Conservation (phyloP, 2,888 invertebrate genomes). For the Yponomeuta malinellus region DNA sequence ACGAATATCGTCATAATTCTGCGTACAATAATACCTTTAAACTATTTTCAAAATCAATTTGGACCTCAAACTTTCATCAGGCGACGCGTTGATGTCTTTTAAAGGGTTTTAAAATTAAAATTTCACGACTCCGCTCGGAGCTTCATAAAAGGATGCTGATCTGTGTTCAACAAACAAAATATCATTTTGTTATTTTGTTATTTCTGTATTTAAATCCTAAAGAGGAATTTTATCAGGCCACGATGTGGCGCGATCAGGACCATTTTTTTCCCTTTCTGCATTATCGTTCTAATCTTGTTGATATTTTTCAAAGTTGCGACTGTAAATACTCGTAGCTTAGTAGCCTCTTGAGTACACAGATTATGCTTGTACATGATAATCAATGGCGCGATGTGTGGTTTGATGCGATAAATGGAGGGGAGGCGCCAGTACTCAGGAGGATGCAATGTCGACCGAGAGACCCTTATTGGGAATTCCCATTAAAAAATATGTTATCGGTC, state of each 20-base stretch:
- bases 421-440: neutral
- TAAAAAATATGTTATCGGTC: neutral
- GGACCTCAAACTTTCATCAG: neutral
- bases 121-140: neutral
- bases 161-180: too few relatives aligned
- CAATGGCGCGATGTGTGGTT: constrained; percentile 2
- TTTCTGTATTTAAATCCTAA: neutral
- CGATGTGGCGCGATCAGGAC: neutral
- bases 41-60: neutral
- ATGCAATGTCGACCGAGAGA: neutral
- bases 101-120: constrained; percentile 29
- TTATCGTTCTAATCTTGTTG: neutral
- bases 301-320: neutral
- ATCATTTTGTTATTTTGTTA: too few relatives aligned
- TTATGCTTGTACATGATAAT: constrained; percentile 3
- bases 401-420: neutral
- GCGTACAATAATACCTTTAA: too few relatives aligned
- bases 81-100: constrained; percentile 70
- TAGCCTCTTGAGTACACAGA: neutral
- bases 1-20: too few relatives aligned
- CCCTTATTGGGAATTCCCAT: neutral
- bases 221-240: constrained; percentile 1
- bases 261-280: neutral
- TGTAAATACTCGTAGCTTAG: neutral
- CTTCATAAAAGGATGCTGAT: too few relatives aligned